Conservation (phyloP, 1,140 invertebrate genomes). For the Scaptomyza montana region DNA sequence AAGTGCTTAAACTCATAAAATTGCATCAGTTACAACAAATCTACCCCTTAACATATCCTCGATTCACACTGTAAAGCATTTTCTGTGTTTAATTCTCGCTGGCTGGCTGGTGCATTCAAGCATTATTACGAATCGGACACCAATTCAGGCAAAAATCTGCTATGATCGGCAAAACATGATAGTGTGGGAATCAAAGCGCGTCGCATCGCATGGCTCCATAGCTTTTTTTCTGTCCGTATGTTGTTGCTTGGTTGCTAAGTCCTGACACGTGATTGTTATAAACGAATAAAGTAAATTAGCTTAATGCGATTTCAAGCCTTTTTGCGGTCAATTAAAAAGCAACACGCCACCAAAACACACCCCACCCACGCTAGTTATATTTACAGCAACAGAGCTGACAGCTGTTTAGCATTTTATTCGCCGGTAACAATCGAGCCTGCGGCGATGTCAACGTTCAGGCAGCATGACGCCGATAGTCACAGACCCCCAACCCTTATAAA, state of each 20-base stretch:
- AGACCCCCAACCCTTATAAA: neutral
- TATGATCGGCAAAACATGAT: conserved; percentile 63
- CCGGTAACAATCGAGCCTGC: conserved; percentile 37
- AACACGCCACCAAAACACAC: conserved; percentile 17
- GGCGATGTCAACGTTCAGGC: conserved; percentile 12
- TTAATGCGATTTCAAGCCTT: conserved; percentile 66
- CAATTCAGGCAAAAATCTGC: conserved; percentile 63
- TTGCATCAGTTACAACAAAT: conserved; percentile 11
- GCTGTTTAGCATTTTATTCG: conserved; percentile 8
- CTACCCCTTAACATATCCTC: conserved; percentile 22
- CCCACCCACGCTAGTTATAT: neutral
- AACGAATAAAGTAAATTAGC: conserved; percentile 59
- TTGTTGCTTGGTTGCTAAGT: conserved; percentile 59
- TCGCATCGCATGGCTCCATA: conserved; percentile 21
- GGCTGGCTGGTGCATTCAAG: conserved; percentile 35
- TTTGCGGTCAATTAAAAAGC: conserved; percentile 71
- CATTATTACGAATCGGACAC: conserved; percentile 65
- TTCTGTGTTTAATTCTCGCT: conserved; percentile 13
- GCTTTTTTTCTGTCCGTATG: conserved; percentile 7
- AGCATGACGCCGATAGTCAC: conserved; percentile 5
- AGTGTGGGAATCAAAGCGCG: conserved; percentile 74
- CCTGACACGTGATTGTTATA: conserved; percentile 76
- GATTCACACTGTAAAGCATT: conserved; percentile 30
- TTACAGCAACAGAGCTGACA: conserved; percentile 3
- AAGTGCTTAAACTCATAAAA: conserved; percentile 28